Conservation (phyloP, 2,113 vertebrate genomes). For the Ailurus styani region DNA sequence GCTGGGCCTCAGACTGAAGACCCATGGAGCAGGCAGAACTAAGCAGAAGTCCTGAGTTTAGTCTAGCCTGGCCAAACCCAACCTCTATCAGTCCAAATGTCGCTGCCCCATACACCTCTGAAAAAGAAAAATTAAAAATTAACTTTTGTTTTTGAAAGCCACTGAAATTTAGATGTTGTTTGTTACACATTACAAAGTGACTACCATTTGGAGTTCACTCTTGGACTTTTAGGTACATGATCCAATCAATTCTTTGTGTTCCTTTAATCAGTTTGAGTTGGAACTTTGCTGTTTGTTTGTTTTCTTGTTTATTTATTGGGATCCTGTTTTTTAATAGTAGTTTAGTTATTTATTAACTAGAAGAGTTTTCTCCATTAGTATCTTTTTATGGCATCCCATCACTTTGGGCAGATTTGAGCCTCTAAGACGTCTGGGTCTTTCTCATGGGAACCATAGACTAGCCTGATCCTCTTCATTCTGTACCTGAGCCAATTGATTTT, state of each 20-base stretch:
- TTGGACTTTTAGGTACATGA: background rate
- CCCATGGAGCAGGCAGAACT: background rate
- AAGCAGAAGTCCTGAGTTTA: background rate
- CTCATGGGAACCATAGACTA: background rate
- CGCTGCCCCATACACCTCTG: background rate
- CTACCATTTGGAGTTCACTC: background rate
- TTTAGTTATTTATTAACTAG: background rate
- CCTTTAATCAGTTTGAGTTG: background rate
- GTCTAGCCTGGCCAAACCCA: background rate
- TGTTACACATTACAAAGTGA: background rate
- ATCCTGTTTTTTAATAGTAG: background rate
- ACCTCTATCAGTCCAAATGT: background rate
- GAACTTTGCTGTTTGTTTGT: background rate
- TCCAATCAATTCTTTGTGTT: background rate
- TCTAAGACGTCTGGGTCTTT: background rate
- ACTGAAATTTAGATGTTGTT: background rate
- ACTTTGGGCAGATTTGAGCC: background rate
- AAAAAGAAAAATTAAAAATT: background rate
- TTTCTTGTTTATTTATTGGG: background rate
- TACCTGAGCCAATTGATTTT: background rate
- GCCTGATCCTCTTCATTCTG: background rate
- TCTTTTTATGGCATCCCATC: background rate
- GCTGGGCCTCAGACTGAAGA: background rate
- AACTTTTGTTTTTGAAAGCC: background rate
- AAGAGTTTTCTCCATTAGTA: background rate